Evolutionary conservation across 2,797 vertebrate species (phyloP).

Genomic region (Pangasius sanitwongsei): DNA sequence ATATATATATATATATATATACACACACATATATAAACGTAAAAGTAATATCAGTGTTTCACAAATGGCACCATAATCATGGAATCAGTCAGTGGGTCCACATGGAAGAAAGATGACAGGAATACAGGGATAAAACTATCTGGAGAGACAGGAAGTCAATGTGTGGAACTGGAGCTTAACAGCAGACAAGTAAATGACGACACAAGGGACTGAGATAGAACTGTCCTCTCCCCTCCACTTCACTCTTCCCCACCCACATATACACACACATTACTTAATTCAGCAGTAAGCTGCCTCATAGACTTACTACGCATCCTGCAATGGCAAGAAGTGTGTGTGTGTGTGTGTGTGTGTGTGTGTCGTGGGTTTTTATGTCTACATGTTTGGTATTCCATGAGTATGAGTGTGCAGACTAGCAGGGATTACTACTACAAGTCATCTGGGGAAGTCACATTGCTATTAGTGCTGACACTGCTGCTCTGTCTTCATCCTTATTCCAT

Average conservation of each 20-base stretch:
- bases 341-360: not conserved
- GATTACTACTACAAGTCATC: slow-evolving; percentile 48
- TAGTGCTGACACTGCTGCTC: slow-evolving; percentile 35
- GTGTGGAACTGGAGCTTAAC: slow-evolving; percentile 2
- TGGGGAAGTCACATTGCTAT: slow-evolving; percentile 38
- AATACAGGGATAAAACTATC: slow-evolving; percentile 34
- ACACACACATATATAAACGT: no score
- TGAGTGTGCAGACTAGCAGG: slow-evolving; percentile 44
- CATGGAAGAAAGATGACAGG: slow-evolving; percentile 11
- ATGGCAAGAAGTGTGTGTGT: not conserved
- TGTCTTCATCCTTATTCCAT: slow-evolving; percentile 24
- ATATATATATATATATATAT: no score
- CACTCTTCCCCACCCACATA: slow-evolving; percentile 7
- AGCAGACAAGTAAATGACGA: slow-evolving; percentile 47
- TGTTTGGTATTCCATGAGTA: slow-evolving; percentile 14
- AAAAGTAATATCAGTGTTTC: not conserved
- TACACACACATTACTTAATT: not conserved
- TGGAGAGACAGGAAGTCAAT: slow-evolving; percentile 31
- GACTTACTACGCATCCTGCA: slow-evolving; percentile 6
- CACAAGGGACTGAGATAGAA: slow-evolving; percentile 40
- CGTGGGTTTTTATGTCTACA: slow-evolving; percentile 13
- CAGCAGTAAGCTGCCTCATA: slow-evolving; percentile 22
- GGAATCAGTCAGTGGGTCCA: not conserved
- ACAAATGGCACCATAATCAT: not conserved
- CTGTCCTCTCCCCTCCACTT: not conserved